phyloP scores from a whole-genome alignment of 2,797 vertebrate species.

The Heteromormyrus szaboi region DNA sequence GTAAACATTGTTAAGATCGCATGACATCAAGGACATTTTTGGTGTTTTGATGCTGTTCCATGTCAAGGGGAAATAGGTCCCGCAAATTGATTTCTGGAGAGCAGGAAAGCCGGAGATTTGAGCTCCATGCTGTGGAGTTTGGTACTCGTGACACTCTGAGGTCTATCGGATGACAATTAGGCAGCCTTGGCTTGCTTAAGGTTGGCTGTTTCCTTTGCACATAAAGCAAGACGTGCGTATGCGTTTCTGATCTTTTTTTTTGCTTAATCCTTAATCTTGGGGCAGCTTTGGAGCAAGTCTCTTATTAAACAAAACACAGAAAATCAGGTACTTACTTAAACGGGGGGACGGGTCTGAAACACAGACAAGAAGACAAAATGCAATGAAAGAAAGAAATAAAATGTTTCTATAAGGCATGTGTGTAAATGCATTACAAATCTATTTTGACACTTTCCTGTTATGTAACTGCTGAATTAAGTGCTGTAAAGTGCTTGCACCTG shows the following conservation, averaged over 20 bases:
- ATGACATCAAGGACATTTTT: background rate
- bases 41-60: background rate
- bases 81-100: background rate
- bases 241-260: background rate
- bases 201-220: background rate
- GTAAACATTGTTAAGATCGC: background rate
- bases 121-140: background rate
- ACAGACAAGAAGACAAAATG: background rate
- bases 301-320: background rate
- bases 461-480: background rate
- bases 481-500: background rate
- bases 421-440: background rate
- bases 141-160: background rate
- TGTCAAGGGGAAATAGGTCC: background rate
- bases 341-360: constrained; percentile 47
- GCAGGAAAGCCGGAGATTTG: background rate
- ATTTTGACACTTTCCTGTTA: background rate
- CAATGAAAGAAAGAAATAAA: background rate
- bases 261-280: background rate
- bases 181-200: background rate
- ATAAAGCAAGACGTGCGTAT: background rate
- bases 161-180: background rate
- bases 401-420: background rate
- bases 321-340: constrained; percentile 26
- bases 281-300: background rate